Base-by-base conservation (phyloP, 53 echinoderm and acorn worm genomes). In the Mesocentrotus franciscanus region DNA sequence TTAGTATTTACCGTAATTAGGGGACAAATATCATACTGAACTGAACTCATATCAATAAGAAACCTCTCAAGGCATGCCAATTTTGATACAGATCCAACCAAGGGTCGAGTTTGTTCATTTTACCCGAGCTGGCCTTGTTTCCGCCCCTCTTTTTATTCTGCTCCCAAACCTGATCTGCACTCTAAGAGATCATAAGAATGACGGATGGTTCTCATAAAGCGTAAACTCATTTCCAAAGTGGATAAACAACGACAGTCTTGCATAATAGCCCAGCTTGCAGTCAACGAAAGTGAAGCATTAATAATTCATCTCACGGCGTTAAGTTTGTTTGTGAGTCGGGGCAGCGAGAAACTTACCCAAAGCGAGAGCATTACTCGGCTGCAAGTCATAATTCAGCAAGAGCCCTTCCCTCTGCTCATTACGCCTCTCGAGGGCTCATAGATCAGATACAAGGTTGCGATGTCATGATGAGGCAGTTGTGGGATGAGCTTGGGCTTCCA, bases 141-240 rank as follows among this genome's bases (percentile, higher is more conserved):
- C 84, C 49, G 20, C 16, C 14, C 34, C 34, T 30, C 15, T 49
- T 10, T 79, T 79, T 15, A 12, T 79, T 79, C 79, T 11, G 10
- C 49, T 32, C 33, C 29, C 29, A 76, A 76, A 26, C 17, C 61
- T 78, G 32, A 78, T 34, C 32, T 78, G 18, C 18, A 55, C 33
- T 30, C 18, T 49, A 49, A 49, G 84, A 76, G 84, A 84, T 84
- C 42, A 55, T 84, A 84, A 84, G 49, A 84, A 5, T 84, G 84
- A 84, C 84, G 55, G 42, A 84, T 84, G 20, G 55, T 22, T 42
- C 84, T 84, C 84, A 84, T 90, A 61, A 90, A 90, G 61, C 61
- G 92, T 92, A 62, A 91, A 92, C 92, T 92, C 64, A 92, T 92
- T 92, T 71, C 92, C 66, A 66, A 92, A 92, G 70, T 92, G 92